phyloP scores from a whole-genome alignment of 2,888 invertebrate genomes.

The Minunthozetes semirufus region DNA sequence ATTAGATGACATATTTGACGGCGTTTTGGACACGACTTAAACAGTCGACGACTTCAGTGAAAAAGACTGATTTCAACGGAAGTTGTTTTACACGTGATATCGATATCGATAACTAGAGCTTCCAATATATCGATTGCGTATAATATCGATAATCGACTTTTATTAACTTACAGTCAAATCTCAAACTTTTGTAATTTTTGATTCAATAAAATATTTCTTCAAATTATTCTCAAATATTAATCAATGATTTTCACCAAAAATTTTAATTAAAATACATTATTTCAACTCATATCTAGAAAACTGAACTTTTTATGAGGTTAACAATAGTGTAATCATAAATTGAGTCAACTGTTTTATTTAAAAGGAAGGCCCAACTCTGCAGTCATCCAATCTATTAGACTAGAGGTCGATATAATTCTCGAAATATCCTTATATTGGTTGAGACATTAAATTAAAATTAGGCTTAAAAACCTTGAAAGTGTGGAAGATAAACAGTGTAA shows the following conservation, averaged over 20 bases:
- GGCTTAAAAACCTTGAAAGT: no score
- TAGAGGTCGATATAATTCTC: not conserved
- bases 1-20: conserved; percentile 21
- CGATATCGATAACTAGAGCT: not conserved
- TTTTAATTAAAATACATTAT: no score
- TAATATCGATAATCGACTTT: not conserved
- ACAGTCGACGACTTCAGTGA: not conserved
- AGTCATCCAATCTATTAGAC: not conserved
- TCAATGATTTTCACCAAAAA: no score
- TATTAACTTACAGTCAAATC: not conserved
- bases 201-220: not conserved
- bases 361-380: not conserved
- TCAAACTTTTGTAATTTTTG: no score
- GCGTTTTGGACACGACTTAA: conserved; percentile 13
- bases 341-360: not conserved
- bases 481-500: no score
- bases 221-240: no score
- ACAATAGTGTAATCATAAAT: not conserved
- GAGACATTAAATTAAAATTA: no score
- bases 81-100: conserved; percentile 20
- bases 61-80: conserved; percentile 21
- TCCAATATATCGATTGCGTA: not conserved
- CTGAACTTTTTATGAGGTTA: not conserved
- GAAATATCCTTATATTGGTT: no score
- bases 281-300: no score